Percentiles rank a stretch among this genome's conserved stretches.
phyloP scores from a whole-genome alignment of 2,113 vertebrate species.

The Charina bottae region DNA sequence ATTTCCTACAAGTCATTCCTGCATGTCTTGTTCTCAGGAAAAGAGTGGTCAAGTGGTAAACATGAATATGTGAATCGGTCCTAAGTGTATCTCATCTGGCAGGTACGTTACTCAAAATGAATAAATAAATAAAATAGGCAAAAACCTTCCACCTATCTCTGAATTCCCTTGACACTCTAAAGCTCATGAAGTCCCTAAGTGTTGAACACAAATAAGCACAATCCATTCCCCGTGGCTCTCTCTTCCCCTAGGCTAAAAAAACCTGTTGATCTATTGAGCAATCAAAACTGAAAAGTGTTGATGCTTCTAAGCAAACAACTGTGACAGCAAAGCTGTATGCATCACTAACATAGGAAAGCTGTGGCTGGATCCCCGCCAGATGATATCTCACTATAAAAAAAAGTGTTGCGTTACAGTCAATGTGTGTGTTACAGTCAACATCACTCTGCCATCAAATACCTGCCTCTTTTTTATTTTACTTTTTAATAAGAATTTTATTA shows the following conservation, averaged over 20 bases:
- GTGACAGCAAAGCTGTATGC: background rate
- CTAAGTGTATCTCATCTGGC: background rate
- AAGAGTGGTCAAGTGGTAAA: background rate
- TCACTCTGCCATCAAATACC: background rate
- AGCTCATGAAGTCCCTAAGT: background rate
- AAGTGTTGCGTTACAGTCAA: background rate
- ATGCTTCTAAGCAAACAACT: slow-evolving; percentile 15
- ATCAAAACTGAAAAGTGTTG: slow-evolving; percentile 27
- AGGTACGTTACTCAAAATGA: background rate
- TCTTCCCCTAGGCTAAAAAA: slow-evolving; percentile 1
- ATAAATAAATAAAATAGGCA: background rate
- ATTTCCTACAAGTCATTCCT: background rate
- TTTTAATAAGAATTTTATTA: too few species aligned
- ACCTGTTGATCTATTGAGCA: slow-evolving; percentile 4
- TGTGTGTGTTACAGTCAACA: background rate
- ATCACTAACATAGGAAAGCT: background rate
- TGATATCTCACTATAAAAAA: background rate
- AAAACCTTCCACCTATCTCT: background rate
- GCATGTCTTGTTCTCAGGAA: background rate
- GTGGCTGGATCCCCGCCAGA: background rate
- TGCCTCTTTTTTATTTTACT: too few species aligned
- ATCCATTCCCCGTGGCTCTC: background rate
- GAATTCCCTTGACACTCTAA: background rate
- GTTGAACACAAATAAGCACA: background rate
- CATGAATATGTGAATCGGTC: background rate